phyloP scores from a whole-genome alignment of 92 coral and sea anemone genomes.

The Epizoanthus rinbou region DNA sequence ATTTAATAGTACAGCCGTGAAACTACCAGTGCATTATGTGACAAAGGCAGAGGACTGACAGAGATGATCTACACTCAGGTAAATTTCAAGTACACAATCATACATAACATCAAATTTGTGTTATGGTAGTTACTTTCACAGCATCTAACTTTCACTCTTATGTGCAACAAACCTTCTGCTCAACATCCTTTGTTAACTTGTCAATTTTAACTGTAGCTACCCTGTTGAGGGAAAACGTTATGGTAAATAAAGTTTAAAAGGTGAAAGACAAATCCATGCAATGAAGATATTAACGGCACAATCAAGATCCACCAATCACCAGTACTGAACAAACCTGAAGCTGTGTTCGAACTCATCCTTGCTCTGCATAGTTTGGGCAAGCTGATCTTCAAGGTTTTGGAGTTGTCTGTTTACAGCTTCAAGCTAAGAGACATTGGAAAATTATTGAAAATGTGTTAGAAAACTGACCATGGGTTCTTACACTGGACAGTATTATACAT shows the following conservation, averaged over 20 bases:
- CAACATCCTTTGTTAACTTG: constrained; percentile 88
- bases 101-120: no score
- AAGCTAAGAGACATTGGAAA: constrained; percentile 43
- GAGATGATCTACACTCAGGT: no score
- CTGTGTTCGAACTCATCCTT: constrained; percentile 88
- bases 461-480: not conserved
- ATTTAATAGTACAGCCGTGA: no score
- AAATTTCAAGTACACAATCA: no score
- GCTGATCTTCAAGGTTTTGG: constrained; percentile 74
- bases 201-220: constrained; percentile 81
- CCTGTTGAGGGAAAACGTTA: constrained; percentile 35
- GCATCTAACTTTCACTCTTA: not conserved
- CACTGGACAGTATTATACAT: not conserved
- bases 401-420: constrained; percentile 71
- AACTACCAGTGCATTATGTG: no score
- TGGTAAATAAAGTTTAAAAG: not conserved
- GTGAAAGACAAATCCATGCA: not conserved
- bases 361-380: constrained; percentile 66
- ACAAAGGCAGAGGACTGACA: no score
- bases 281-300: not conserved
- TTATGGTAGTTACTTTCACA: no score
- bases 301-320: not conserved
- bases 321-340: constrained; percentile 64
- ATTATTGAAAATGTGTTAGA: not conserved
- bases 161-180: constrained; percentile 69